Evolutionary conservation across 2,888 invertebrate genomes (phyloP).

Genomic region (Drosophila austrosaltans): DNA sequence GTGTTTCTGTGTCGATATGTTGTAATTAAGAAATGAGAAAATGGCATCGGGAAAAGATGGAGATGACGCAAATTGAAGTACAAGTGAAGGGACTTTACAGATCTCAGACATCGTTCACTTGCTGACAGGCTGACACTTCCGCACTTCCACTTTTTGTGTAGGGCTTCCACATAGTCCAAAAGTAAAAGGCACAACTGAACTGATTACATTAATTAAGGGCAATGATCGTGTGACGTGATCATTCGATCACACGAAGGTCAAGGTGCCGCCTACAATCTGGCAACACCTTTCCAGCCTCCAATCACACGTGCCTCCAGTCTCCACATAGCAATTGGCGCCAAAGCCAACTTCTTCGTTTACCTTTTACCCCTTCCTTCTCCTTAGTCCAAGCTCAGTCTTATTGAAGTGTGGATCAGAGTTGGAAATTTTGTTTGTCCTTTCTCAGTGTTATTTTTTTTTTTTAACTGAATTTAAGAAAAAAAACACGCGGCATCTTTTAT

Average conservation of each 20-base stretch:
- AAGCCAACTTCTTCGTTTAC: constrained; percentile 30
- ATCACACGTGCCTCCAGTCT: constrained; percentile 34
- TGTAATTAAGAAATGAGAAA: constrained; percentile 44
- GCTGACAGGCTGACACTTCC: constrained; percentile 45
- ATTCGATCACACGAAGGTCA: constrained; percentile 11
- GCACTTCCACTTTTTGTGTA: constrained; percentile 15
- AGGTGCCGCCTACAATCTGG: constrained; percentile 12
- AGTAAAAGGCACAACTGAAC: constrained; percentile 10
- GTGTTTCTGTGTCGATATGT: constrained; percentile 19
- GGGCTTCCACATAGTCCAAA: not conserved
- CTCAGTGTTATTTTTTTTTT: constrained; percentile 43
- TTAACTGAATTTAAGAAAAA: constrained; percentile 26
- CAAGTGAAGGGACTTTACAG: constrained; percentile 54
- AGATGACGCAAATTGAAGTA: constrained; percentile 52
- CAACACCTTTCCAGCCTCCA: constrained; percentile 31
- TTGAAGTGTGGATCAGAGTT: constrained; percentile 38
- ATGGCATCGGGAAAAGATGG: constrained; percentile 25
- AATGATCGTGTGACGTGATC: constrained; percentile 16
- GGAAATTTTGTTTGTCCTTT: constrained; percentile 57
- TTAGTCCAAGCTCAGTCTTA: constrained; percentile 40
- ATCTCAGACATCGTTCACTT: constrained; percentile 23
- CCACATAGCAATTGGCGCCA: constrained; percentile 56
- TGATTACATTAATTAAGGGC: constrained; percentile 12
- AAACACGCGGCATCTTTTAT: constrained; percentile 35
- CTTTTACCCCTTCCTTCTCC: constrained; percentile 25